These are phyloP conservation scores for Bothrops alternatus DNA, from an alignment of 2,797 vertebrate genomes.

Conservation along the genomic window DNA sequence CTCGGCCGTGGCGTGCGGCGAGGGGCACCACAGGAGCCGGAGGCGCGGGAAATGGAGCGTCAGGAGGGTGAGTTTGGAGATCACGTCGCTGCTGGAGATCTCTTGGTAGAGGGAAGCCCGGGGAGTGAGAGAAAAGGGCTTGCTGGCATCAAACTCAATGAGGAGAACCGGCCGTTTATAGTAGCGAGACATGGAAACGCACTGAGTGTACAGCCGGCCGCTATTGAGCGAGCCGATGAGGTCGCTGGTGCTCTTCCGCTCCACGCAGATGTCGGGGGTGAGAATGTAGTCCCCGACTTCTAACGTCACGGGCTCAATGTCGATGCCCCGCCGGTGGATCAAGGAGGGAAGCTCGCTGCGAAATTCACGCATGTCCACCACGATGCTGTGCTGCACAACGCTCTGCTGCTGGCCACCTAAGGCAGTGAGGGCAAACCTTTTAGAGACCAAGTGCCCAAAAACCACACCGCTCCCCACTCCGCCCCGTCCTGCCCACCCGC, in stretches of 20 bases:
- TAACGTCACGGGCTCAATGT: conserved; percentile 92
- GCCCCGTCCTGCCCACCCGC: too few species aligned
- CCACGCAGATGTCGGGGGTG: conserved; percentile 90
- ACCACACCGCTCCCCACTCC: too few species aligned
- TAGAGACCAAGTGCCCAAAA: too few species aligned
- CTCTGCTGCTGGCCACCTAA: conserved; percentile 87
- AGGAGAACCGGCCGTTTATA: conserved; percentile 88
- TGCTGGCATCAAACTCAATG: conserved; percentile 91
- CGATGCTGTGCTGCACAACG: conserved; percentile 75
- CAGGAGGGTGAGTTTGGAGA: conserved; percentile 89
- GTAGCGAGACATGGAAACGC: conserved; percentile 90
- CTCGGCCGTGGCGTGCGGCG: conserved; percentile 87
- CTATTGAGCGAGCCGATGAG: conserved; percentile 91
- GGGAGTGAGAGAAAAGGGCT: conserved; percentile 86
- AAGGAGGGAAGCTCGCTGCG: conserved; percentile 92
- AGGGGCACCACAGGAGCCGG: conserved; percentile 93
- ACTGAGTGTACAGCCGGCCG: conserved; percentile 90
- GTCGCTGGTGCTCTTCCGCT: conserved; percentile 93
- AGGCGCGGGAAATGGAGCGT: conserved; percentile 93
- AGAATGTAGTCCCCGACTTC: conserved; percentile 97
- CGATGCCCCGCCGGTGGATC: conserved; percentile 90
- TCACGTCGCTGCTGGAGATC: conserved; percentile 86
- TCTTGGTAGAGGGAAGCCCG: conserved; percentile 83
- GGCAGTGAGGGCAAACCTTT: not conserved
- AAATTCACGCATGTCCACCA: conserved; percentile 97